phyloP scores from a whole-genome alignment of 2,797 vertebrate genomes.

The Enteromius anoplus region DNA sequence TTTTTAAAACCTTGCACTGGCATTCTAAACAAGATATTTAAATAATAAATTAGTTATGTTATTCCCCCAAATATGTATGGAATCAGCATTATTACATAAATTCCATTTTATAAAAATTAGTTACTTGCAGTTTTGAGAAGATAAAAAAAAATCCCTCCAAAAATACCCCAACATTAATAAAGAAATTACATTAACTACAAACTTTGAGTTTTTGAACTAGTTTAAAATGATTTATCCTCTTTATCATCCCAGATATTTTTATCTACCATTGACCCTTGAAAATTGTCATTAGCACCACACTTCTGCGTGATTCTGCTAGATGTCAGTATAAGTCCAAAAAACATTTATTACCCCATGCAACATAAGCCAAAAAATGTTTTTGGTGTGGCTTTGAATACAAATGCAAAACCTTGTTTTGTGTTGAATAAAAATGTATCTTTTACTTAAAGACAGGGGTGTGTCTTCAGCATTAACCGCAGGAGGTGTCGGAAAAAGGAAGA shows the following conservation, averaged over 20 bases:
- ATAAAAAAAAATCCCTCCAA: not conserved
- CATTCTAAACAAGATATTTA: not conserved
- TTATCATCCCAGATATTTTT: not conserved
- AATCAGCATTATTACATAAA: not conserved
- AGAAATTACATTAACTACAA: not conserved
- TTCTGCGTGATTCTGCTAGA: not conserved
- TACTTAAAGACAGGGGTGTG: conserved; percentile 75
- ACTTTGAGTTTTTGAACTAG: not conserved
- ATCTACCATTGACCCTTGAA: not conserved
- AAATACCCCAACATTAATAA: not conserved
- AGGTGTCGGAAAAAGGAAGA: conserved; percentile 82
- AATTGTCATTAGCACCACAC: not conserved
- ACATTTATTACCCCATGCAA: not conserved
- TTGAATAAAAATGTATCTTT: conserved; percentile 20
- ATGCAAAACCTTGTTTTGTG: not conserved
- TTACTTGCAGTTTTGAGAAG: not conserved
- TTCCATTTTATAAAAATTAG: not conserved
- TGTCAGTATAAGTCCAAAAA: not conserved
- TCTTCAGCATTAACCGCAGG: conserved; percentile 78
- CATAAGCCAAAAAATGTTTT: not conserved
- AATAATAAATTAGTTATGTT: not conserved
- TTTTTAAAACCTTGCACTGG: not conserved
- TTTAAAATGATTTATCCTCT: not conserved
- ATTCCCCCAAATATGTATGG: not conserved
- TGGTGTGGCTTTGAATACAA: not conserved